Evolutionary conservation across 2,888 invertebrate genomes (phyloP).

Genomic region (Linyphia triangularis): DNA sequence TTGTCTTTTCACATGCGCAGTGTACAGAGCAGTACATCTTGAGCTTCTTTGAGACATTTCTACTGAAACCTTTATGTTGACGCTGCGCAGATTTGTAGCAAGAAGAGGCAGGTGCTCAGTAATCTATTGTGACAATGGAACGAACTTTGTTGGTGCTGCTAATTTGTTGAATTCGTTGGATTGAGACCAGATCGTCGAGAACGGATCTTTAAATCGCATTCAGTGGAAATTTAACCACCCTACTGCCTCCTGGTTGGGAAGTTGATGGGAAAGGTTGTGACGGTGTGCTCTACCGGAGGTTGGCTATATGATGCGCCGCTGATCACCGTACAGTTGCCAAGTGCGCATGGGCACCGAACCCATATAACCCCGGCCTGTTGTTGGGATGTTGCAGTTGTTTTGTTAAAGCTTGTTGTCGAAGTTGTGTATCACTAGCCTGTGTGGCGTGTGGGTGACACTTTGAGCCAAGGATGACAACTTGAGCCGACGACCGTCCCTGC

Average conservation of each 20-base stretch:
- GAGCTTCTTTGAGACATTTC: not conserved
- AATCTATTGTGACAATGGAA: not conserved
- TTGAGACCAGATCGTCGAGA: not conserved
- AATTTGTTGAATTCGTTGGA: not conserved
- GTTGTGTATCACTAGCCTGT: too few species aligned
- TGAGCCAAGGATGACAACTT: too few species aligned
- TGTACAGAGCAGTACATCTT: not conserved
- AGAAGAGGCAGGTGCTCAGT: not conserved
- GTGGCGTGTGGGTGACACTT: too few species aligned
- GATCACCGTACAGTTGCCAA: too few species aligned
- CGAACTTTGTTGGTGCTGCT: not conserved
- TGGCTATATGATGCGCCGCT: too few species aligned
- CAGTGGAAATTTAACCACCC: slow-evolving; percentile 7
- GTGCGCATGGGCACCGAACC: too few species aligned
- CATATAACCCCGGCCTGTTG: too few species aligned
- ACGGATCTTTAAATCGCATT: not conserved
- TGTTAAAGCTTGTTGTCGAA: too few species aligned
- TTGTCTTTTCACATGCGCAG: slow-evolving; percentile 1
- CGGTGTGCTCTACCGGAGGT: too few species aligned
- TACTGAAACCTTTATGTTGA: not conserved
- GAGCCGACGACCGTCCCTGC: too few species aligned
- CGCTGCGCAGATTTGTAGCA: not conserved
- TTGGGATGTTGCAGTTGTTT: too few species aligned
- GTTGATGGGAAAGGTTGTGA: not conserved
- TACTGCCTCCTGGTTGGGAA: not conserved